Base-by-base conservation (phyloP, 1,140 invertebrate species). In the Cotesia glomerata region DNA sequence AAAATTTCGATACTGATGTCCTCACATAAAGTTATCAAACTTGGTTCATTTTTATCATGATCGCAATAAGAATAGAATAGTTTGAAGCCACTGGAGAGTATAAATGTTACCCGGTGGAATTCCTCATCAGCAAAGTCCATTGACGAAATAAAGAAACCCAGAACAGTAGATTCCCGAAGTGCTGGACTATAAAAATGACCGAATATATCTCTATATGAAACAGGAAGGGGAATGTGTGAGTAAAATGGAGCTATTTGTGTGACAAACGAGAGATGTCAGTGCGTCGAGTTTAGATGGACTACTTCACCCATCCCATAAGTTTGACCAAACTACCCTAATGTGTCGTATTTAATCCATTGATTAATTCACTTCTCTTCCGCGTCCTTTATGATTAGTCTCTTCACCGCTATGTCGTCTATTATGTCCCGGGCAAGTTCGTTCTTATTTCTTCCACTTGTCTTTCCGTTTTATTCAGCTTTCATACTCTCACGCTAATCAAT, bases 231-330 rank as follows among this genome's bases (percentile, higher is more conserved):
- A 45, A 45, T 45, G 39, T 45, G 11, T 71, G 72, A 71, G 78
- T 82, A 81, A 84, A 86, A 86, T 87, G 84, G 76, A 78, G 80
- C 81, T 80, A 85, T 87, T 86, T 86, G 77, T 77, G 81, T 86
- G 86, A 87, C 84, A 87, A 86, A 87, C 83, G 86, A 86, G 84
- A 82, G 74, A 82, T 75, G 82, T 86, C 84, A 85, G 77, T 78
- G 79, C 76, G 64, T 62, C 67, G 11, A 66, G 71, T 73, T 59
- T 76, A 69, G 76, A 49, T 75, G 54, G 49, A 70, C 61, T 35
- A 71, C 69, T 35, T 49, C 62, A 59, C 18, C 58, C 62, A 32
- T 18, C 14, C 34, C 14, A 51, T 14, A 51, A 18, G 16, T 58
- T 8, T 49, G n/a, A 18, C 52, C 67, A 35, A 26, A 62, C 18